Evolutionary conservation across 1,140 invertebrate species (phyloP).

Genomic region (Papilio polytes): DNA sequence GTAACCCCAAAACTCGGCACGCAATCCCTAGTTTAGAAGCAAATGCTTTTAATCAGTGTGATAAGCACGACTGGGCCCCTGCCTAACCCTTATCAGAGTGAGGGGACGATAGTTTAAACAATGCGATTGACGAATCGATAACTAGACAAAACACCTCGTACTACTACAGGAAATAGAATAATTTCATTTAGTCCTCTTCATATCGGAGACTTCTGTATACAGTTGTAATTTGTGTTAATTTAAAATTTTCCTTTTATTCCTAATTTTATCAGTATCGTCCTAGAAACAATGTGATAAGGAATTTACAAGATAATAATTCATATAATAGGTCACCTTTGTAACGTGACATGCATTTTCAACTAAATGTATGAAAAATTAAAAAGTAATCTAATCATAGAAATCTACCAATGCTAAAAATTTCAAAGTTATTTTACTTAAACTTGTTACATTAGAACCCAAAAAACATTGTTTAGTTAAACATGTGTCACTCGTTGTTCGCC

Average conservation of each 20-base stretch:
- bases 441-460: too few species aligned
- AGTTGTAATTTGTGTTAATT: too few species aligned
- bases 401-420: too few species aligned
- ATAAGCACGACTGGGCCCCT: conserved; percentile 57
- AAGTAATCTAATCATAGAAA: too few species aligned
- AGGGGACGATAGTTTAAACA: conserved; percentile 36
- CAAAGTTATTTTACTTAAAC: too few species aligned
- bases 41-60: conserved; percentile 80
- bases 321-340: neutral
- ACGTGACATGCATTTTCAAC: neutral
- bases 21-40: conserved; percentile 61
- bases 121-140: conserved; percentile 6
- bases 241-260: neutral
- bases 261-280: neutral
- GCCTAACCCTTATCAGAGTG: conserved; percentile 42
- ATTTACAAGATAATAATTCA: too few species aligned
- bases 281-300: neutral
- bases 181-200: too few species aligned
- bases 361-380: neutral
- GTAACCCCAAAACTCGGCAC: conserved; percentile 42
- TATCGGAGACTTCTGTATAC: too few species aligned
- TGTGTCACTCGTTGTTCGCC: too few species aligned
- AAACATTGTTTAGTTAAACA: too few species aligned
- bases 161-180: too few species aligned
- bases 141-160: neutral